Conservation (phyloP, 1,140 invertebrate genomes). For the Drosophila littoralis region DNA sequence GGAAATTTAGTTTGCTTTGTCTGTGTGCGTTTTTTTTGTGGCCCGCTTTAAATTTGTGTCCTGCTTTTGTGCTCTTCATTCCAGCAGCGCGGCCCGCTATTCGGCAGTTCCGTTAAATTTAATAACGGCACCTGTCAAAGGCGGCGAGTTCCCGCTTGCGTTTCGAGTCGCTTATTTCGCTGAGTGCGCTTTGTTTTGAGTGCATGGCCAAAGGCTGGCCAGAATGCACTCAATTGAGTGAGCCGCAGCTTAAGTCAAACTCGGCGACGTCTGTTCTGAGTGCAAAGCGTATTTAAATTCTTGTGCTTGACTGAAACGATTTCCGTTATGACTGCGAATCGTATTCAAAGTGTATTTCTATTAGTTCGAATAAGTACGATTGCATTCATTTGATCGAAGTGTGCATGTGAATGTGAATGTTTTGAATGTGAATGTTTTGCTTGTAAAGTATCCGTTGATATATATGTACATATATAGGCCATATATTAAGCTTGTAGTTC, state of each 20-base stretch:
- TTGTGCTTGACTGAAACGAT: no score
- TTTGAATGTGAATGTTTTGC: no score
- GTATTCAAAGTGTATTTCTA: neutral
- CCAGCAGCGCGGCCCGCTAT: neutral
- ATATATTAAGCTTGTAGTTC: no score
- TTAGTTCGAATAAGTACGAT: neutral
- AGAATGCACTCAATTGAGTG: neutral
- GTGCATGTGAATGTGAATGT: no score
- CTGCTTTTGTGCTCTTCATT: constrained; percentile 15
- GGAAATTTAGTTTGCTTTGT: constrained; percentile 71
- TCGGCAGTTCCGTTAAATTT: constrained; percentile 14
- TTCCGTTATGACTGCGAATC: no score
- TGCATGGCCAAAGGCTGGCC: no score
- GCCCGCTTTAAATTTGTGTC: constrained; percentile 29
- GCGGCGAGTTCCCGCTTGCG: neutral
- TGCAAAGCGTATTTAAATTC: no score
- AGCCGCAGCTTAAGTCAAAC: neutral
- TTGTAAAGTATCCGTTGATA: no score
- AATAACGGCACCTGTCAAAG: constrained; percentile 34
- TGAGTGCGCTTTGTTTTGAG: constrained; percentile 8
- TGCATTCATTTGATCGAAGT: no score
- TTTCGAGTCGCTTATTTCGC: neutral
- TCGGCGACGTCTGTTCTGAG: no score
- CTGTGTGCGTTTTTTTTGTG: constrained; percentile 22
- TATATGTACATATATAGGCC: no score